Percentiles rank a stretch among this genome's conserved stretches.
Conservation (phyloP, 2,113 vertebrate species). For the Cervus canadensis region DNA sequence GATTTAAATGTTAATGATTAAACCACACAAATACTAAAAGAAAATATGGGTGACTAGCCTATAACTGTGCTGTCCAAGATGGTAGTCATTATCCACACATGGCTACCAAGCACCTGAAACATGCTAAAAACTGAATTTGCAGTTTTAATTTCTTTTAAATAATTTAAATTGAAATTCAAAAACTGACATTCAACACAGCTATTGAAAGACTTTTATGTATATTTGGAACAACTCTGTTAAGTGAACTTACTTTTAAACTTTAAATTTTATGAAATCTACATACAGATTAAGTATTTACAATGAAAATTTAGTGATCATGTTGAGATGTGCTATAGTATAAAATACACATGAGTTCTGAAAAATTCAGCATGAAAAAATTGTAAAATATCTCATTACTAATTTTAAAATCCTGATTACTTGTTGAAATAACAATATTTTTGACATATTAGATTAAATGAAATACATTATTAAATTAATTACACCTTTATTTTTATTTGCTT, state of each 20-base stretch:
- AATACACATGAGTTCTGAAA: background rate
- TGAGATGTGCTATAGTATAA: background rate
- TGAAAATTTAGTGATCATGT: background rate
- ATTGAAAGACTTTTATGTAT: background rate
- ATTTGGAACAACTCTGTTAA: background rate
- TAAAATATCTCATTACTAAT: background rate
- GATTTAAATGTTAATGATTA: background rate
- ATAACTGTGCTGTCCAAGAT: background rate
- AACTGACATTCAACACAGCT: background rate
- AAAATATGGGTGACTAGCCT: background rate
- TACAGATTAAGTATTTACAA: background rate
- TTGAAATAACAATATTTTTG: background rate
- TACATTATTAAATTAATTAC: background rate
- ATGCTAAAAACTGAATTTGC: background rate
- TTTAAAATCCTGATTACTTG: background rate
- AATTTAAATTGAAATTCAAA: background rate
- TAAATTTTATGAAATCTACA: background rate
- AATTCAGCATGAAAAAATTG: background rate
- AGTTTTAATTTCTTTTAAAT: background rate
- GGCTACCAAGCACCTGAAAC: background rate
- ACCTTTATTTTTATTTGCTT: background rate
- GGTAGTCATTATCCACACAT: background rate
- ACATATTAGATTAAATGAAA: background rate
- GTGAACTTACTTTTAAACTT: background rate
- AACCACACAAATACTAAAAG: background rate